Conservation (phyloP, 2,113 vertebrate species). For the Myotis yumanensis region DNA sequence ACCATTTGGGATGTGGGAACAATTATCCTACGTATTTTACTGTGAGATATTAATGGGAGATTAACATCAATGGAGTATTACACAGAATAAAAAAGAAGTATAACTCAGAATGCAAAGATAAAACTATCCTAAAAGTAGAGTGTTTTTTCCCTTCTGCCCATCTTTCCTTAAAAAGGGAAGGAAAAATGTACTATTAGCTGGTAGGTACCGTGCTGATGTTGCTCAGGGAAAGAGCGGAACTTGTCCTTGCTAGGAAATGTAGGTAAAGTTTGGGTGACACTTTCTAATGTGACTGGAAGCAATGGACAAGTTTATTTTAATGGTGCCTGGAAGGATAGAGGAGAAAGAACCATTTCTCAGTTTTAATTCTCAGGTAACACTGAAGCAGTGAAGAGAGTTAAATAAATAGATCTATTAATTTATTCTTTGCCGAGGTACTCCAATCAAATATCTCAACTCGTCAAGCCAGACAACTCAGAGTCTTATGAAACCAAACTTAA, state of each 20-base stretch:
- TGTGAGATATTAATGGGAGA: conserved; percentile 27
- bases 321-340: not conserved
- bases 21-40: not conserved
- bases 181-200: not conserved
- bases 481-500: not conserved
- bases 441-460: not conserved
- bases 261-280: not conserved
- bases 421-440: not conserved
- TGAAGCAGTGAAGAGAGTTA: not conserved
- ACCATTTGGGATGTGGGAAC: not conserved
- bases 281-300: not conserved
- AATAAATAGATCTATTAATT: not conserved
- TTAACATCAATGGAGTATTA: not conserved
- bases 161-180: conserved; percentile 5
- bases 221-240: not conserved
- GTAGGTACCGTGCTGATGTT: not conserved
- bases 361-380: not conserved
- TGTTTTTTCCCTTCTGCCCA: not conserved
- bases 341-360: not conserved
- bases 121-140: not conserved
- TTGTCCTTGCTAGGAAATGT: not conserved
- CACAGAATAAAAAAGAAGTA: not conserved
- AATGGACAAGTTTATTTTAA: not conserved
- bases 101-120: conserved; percentile 30
- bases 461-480: not conserved